Evolutionary conservation across 2,888 invertebrate species (phyloP).

Genomic region (Leptinotarsa peninsularis): DNA sequence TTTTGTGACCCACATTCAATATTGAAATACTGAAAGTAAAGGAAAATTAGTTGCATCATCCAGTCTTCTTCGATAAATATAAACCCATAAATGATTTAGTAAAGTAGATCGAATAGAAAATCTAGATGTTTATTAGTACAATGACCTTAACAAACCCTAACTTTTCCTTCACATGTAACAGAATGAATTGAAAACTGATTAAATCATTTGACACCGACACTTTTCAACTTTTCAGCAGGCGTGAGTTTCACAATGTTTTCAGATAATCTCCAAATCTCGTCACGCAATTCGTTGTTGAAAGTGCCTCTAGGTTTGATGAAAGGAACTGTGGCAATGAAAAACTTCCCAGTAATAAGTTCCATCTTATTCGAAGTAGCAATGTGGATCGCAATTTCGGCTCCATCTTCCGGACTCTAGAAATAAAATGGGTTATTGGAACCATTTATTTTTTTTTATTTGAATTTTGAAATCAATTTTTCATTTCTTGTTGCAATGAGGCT

Average conservation of each 20-base stretch:
- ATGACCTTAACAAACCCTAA: too few species aligned
- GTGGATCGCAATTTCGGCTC: constrained; percentile 41
- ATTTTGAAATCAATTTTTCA: too few species aligned
- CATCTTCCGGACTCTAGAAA: constrained; percentile 41
- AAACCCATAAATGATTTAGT: too few species aligned
- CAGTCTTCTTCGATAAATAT: too few species aligned
- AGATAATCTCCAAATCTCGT: constrained; percentile 36
- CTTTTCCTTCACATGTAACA: too few species aligned
- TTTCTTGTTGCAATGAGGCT: too few species aligned
- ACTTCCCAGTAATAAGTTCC: constrained; percentile 32
- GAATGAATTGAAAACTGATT: background rate
- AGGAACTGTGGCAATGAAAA: constrained; percentile 32
- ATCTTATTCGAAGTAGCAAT: constrained; percentile 42
- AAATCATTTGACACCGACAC: background rate
- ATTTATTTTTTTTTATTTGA: too few species aligned
- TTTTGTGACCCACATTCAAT: too few species aligned
- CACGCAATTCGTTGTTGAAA: constrained; percentile 24
- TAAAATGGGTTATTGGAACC: background rate
- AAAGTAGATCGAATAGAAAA: too few species aligned
- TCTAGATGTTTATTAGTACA: too few species aligned
- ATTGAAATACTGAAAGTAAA: too few species aligned
- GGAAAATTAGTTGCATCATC: too few species aligned
- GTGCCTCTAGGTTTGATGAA: constrained; percentile 28
- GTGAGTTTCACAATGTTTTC: constrained; percentile 32
- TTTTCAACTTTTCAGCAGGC: background rate